Percentiles rank a stretch among this genome's conserved stretches.
phyloP scores from a whole-genome alignment of 2,113 vertebrate species.

The Salvelinus fontinalis region DNA sequence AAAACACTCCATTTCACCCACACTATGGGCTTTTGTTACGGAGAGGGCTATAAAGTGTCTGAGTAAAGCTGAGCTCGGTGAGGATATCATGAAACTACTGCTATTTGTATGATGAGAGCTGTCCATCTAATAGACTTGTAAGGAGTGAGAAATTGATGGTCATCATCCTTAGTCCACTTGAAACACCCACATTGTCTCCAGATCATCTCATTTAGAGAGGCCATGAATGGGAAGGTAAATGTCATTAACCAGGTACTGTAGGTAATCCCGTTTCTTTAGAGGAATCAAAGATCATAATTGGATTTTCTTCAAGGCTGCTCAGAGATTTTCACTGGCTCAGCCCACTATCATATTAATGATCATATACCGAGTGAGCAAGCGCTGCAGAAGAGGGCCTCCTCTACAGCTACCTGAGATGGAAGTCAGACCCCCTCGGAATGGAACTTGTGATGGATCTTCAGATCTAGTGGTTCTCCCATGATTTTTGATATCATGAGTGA shows the following conservation, averaged over 20 bases:
- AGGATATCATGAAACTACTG: slow-evolving; percentile 44
- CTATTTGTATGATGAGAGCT: slow-evolving; percentile 53
- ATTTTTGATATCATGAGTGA: slow-evolving; percentile 29
- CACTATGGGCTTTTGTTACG: too few relatives aligned
- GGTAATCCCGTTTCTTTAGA: slow-evolving; percentile 67
- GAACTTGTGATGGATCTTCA: background rate
- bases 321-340: slow-evolving; percentile 55
- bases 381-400: slow-evolving; percentile 45
- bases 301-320: slow-evolving; percentile 65
- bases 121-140: slow-evolving; percentile 65
- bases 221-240: slow-evolving; percentile 66
- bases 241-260: slow-evolving; percentile 61
- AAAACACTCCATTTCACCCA: background rate
- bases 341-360: slow-evolving; percentile 58
- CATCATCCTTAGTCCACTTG: slow-evolving; percentile 55
- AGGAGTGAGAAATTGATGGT: slow-evolving; percentile 53
- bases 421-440: slow-evolving; percentile 15
- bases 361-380: slow-evolving; percentile 42
- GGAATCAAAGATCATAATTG: slow-evolving; percentile 68
- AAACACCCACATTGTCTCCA: slow-evolving; percentile 58
- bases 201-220: slow-evolving; percentile 58
- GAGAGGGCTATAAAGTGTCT: too few relatives aligned
- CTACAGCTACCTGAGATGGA: slow-evolving; percentile 41
- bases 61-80: slow-evolving; percentile 6
- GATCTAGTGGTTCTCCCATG: background rate